phyloP scores from a whole-genome alignment of 2,888 invertebrate species.

The Parnassius apollo region DNA sequence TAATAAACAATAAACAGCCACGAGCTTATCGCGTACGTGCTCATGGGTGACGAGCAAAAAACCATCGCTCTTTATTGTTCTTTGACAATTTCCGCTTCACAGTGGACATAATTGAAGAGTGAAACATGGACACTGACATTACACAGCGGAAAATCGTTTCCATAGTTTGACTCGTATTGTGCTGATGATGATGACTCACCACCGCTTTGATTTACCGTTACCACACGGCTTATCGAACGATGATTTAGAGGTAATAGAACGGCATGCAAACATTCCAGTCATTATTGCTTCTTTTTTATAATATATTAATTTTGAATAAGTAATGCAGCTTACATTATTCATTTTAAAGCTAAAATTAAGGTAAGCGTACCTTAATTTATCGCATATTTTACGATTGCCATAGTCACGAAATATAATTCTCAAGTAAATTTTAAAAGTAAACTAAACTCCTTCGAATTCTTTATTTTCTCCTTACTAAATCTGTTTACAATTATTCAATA shows the following conservation, averaged over 20 bases:
- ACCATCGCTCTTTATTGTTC: conserved; percentile 23
- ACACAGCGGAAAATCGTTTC: conserved; percentile 63
- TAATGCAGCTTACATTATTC: too few species aligned
- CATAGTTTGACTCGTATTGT: conserved; percentile 51
- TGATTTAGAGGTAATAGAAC: conserved; percentile 18
- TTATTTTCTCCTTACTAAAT: too few species aligned
- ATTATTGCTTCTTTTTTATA: not conserved
- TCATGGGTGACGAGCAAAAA: conserved; percentile 24
- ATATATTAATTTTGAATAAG: too few species aligned
- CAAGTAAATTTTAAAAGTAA: too few species aligned
- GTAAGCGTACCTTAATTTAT: too few species aligned
- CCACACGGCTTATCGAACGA: conserved; percentile 38
- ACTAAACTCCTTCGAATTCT: too few species aligned
- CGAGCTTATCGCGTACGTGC: conserved; percentile 19
- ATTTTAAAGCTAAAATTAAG: too few species aligned
- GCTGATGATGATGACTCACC: conserved; percentile 54
- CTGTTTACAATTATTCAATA: too few species aligned
- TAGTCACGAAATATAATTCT: too few species aligned
- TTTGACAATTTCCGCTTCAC: conserved; percentile 24
- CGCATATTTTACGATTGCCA: too few species aligned
- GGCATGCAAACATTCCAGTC: not conserved
- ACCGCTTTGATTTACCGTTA: conserved; percentile 52
- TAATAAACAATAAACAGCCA: not conserved
- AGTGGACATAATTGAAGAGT: conserved; percentile 26
- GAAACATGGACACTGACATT: conserved; percentile 41